Base-by-base conservation (phyloP, 2,797 vertebrate genomes). In the Molossus molossus region DNA sequence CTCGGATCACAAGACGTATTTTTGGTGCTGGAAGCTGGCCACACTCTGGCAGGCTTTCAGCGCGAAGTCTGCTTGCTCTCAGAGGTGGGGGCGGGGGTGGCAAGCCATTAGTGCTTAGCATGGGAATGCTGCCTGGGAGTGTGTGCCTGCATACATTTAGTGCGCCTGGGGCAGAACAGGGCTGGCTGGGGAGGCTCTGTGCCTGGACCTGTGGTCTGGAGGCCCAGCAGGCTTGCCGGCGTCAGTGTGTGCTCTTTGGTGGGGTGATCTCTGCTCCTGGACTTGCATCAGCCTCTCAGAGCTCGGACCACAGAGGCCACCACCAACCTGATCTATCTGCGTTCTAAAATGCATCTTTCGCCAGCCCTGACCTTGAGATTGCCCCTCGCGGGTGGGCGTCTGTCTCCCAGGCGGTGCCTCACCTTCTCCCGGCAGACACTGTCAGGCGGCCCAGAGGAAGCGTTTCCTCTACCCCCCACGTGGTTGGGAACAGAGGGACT, bases 21-120 rank as follows among this genome's bases (percentile, higher is more conserved):
- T 97, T 95, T 93, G 97, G 89, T 81, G 55, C 93, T 97, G 94
- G 94, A 97, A 96, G 77, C 87, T 33, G 18, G 93, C 96, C 95
- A 83, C 33, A 18, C 72, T 84, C 73, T 93, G 90, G 90, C 91
- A 95, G 88, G 20, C 94, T 94, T 96, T 97, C 86, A 65, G 64
- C 85, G 58, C 67, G 29, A 73, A 97, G 75, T 94, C 91, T 90
- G 94, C 84, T 96, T 65, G 82, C 69, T 73, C 82, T 75, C 60
- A 21, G 81, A 75, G 92, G 76, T 13, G 48, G 57, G 40, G 57
- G 92, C 70, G 1, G 53, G 53, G 65, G 50, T 53, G 72, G 92
- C 67, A 77, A 77, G 48, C 72, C 77, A 10, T 80, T 88, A 60
- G 77, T 12, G 67, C 60, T 94, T n/a, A 91, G 91, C 91, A 73